phyloP scores from a whole-genome alignment of 2,888 invertebrate genomes.

The Ochropacha duplaris region DNA sequence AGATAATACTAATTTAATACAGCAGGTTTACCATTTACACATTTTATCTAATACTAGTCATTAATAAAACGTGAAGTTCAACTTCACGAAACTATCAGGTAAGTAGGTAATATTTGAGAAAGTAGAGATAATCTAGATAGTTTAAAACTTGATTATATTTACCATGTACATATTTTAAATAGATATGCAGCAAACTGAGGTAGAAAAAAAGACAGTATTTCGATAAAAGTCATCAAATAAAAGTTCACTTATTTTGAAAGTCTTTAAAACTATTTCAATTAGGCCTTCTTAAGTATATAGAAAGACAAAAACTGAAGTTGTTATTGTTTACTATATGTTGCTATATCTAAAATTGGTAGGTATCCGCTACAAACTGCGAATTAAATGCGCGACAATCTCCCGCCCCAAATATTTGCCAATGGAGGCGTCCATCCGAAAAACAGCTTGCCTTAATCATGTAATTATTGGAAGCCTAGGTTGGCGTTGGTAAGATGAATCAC shows the following conservation, averaged over 20 bases:
- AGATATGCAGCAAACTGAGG: conserved; percentile 61
- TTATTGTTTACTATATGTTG: conserved; percentile 39
- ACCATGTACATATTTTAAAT: conserved; percentile 32
- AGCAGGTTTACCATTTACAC: conserved; percentile 72
- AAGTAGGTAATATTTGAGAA: conserved; percentile 19
- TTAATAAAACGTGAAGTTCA: conserved; percentile 66
- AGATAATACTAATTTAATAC: conserved; percentile 77
- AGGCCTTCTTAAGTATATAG: conserved; percentile 50
- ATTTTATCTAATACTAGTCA: conserved; percentile 53
- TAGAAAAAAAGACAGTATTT: conserved; percentile 36
- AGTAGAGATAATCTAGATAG: conserved; percentile 35
- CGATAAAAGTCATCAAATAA: not conserved
- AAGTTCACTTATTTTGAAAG: not conserved
- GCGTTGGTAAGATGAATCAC: conserved; percentile 24
- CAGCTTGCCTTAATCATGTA: conserved; percentile 18
- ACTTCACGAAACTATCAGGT: conserved; percentile 60
- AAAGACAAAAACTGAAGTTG: conserved; percentile 29
- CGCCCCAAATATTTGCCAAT: conserved; percentile 49
- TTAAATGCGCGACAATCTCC: conserved; percentile 72
- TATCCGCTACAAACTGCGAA: conserved; percentile 72
- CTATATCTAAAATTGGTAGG: conserved; percentile 53
- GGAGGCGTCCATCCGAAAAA: conserved; percentile 42
- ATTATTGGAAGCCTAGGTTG: not conserved
- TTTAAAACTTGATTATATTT: conserved; percentile 37
- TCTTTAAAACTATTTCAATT: conserved; percentile 25